Percentiles rank a stretch among this genome's conserved stretches.
phyloP scores from a whole-genome alignment of 2,113 vertebrate genomes.

The Mobula hypostoma region DNA sequence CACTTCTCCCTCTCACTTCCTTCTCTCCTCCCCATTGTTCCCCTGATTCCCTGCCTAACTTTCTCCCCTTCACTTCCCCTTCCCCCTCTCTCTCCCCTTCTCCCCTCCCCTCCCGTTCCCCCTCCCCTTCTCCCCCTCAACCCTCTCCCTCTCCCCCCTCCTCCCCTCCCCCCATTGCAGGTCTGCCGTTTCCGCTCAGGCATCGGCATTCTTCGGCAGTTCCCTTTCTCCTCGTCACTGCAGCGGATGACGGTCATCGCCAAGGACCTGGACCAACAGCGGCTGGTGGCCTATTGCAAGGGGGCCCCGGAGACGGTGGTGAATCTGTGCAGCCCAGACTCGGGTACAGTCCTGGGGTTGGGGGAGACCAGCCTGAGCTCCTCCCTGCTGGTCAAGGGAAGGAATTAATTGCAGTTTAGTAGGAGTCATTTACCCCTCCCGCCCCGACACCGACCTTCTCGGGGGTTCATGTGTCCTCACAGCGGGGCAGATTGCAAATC shows the following conservation, averaged over 20 bases:
- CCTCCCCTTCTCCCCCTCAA: neutral
- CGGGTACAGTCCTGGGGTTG: no score
- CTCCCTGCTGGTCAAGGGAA: no score
- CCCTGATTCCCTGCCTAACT: neutral
- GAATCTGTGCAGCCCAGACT: neutral
- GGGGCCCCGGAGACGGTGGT: constrained; percentile 27
- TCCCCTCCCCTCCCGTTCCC: no score
- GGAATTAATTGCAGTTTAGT: no score
- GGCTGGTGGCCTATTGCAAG: constrained; percentile 27
- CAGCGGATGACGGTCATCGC: constrained; percentile 33
- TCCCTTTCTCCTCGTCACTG: constrained; percentile 32
- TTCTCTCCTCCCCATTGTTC: neutral
- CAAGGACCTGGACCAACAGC: neutral
- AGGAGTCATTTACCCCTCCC: no score
- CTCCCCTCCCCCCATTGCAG: neutral
- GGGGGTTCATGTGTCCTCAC: no score
- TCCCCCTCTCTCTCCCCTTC: neutral
- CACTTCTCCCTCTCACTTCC: neutral
- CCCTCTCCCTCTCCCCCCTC: neutral
- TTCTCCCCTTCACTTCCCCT: neutral
- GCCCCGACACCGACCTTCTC: no score
- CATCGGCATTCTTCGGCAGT: constrained; percentile 20
- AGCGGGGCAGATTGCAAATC: no score
- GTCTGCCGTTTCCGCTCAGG: constrained; percentile 12
- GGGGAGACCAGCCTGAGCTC: no score